These are phyloP conservation scores for Drosophila meridionalis DNA, from an alignment of 2,888 invertebrate species.

Conservation along the genomic window DNA sequence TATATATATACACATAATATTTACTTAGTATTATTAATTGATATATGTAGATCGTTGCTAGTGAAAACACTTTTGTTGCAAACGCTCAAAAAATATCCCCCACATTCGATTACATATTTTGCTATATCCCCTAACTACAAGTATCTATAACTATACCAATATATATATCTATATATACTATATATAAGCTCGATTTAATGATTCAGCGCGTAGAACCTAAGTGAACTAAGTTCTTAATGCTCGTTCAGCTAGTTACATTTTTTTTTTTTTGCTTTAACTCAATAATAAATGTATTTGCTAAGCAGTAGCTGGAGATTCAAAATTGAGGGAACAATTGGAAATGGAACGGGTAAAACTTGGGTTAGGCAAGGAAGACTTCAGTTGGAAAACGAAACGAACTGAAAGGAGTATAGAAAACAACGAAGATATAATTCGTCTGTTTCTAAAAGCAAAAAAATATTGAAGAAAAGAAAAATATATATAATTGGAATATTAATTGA, in stretches of 20 bases:
- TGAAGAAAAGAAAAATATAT: too few species aligned
- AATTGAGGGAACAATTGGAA: not conserved
- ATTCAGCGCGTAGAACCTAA: not conserved
- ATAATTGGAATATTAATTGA: not conserved
- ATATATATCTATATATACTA: constrained; percentile 1
- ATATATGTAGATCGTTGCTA: constrained; percentile 7
- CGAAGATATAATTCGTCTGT: not conserved
- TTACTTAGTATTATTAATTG: constrained; percentile 19
- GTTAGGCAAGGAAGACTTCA: not conserved
- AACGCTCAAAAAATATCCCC: constrained; percentile 38
- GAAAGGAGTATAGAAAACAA: not conserved
- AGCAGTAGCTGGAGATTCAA: not conserved
- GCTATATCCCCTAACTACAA: constrained; percentile 12
- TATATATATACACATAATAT: constrained; percentile 5
- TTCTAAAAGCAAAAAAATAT: not conserved
- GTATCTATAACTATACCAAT: constrained; percentile 17
- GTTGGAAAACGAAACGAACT: not conserved
- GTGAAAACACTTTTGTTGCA: constrained; percentile 20
- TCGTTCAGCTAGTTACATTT: not conserved
- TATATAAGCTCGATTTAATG: not conserved
- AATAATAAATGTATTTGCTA: not conserved
- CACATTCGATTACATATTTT: constrained; percentile 29
- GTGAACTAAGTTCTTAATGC: not conserved
- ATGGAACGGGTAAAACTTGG: not conserved
- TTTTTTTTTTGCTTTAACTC: not conserved